Percentiles rank a stretch among this genome's conserved stretches.
Evolutionary conservation across 2,888 invertebrate genomes (phyloP).

Genomic region (Meliscaeva auricollis): DNA sequence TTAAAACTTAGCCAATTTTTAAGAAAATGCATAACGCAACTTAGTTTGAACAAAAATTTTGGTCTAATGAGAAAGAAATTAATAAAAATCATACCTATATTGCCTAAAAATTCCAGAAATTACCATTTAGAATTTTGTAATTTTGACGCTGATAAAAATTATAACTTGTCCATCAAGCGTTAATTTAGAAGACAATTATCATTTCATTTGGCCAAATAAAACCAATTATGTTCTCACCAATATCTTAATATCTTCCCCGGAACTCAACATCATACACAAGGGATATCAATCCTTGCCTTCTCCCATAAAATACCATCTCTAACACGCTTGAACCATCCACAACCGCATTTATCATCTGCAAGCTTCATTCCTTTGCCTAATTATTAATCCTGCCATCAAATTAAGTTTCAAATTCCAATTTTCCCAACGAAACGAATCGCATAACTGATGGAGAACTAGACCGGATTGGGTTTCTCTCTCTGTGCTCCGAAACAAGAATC

Average conservation of each 20-base stretch:
- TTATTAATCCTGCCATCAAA: conserved; percentile 60
- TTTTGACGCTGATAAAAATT: too few species aligned
- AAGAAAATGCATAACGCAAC: too few species aligned
- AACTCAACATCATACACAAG: not conserved
- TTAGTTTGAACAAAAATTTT: too few species aligned
- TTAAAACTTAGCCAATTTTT: too few species aligned
- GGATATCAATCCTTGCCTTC: not conserved
- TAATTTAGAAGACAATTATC: too few species aligned
- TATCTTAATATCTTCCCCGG: not conserved
- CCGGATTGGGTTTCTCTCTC: not conserved
- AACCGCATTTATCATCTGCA: conserved; percentile 29
- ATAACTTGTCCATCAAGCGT: too few species aligned
- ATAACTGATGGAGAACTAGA: not conserved
- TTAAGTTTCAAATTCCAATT: conserved; percentile 60
- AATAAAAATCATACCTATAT: too few species aligned
- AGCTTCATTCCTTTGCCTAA: conserved; percentile 49
- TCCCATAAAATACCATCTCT: not conserved
- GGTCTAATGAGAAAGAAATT: too few species aligned
- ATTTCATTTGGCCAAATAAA: too few species aligned
- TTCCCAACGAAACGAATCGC: conserved; percentile 28
- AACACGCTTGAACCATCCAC: conserved; percentile 10
- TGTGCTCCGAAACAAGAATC: not conserved
- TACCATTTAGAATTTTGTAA: too few species aligned
- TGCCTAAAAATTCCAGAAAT: not conserved
- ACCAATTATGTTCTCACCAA: too few species aligned